Conservation (phyloP, 2,888 invertebrate species). For the Folsomia candida region DNA sequence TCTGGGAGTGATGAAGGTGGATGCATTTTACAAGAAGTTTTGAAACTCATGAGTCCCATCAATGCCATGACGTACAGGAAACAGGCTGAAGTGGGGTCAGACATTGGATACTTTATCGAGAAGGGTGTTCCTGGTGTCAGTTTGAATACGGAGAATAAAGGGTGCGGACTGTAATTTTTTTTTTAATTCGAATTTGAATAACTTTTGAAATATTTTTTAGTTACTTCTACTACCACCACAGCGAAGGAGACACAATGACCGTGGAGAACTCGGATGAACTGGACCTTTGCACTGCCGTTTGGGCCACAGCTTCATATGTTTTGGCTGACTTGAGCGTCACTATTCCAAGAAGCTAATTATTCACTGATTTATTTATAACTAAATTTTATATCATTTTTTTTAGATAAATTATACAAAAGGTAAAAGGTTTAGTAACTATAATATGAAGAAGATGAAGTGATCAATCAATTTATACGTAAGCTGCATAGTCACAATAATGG, state of each 20-base stretch:
- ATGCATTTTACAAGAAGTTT: slow-evolving; percentile 67
- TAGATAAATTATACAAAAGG: too few relatives aligned
- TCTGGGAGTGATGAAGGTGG: slow-evolving; percentile 62
- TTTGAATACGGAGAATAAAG: slow-evolving; percentile 64
- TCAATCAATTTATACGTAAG: too few relatives aligned
- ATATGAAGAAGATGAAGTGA: too few relatives aligned
- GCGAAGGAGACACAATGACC: slow-evolving; percentile 74
- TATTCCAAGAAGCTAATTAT: slow-evolving; percentile 58
- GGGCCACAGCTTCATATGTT: slow-evolving; percentile 73
- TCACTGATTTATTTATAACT: too few relatives aligned
- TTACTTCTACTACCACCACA: slow-evolving; percentile 59
- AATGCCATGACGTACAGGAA: slow-evolving; percentile 64
- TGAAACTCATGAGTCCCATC: slow-evolving; percentile 65
- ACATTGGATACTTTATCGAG: slow-evolving; percentile 64
- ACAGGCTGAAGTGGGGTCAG: slow-evolving; percentile 63
- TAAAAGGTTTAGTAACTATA: too few relatives aligned
- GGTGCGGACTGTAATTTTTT: slow-evolving; percentile 47
- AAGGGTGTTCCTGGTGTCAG: slow-evolving; percentile 70
- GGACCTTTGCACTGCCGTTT: slow-evolving; percentile 72
- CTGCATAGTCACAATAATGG: too few relatives aligned
- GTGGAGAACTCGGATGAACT: slow-evolving; percentile 68
- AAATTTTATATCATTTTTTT: too few relatives aligned
- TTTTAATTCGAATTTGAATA: background rate
- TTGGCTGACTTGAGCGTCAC: slow-evolving; percentile 71
- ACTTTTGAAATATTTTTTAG: slow-evolving; percentile 24